phyloP scores from a whole-genome alignment of 2,113 vertebrate species.

The Martes martes region DNA sequence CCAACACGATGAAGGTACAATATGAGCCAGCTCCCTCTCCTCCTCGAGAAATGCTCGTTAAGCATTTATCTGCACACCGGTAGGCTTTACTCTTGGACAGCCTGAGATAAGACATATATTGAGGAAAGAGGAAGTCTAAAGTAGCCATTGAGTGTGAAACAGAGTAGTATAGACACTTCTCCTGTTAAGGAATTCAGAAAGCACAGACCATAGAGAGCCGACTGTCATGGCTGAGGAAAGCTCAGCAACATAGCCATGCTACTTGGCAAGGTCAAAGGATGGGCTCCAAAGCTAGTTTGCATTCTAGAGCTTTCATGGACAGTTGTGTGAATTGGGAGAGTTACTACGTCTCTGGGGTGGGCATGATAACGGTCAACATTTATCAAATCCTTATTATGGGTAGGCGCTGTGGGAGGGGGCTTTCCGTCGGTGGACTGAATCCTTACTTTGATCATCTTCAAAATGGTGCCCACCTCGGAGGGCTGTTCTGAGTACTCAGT shows the following conservation, averaged over 20 bases:
- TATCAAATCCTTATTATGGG: neutral
- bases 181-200: neutral
- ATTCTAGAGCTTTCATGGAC: neutral
- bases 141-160: neutral
- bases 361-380: neutral
- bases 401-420: neutral
- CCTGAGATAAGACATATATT: neutral
- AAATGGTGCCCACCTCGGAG: neutral
- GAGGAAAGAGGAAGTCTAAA: neutral
- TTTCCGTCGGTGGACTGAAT: neutral
- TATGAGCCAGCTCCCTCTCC: neutral
- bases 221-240: neutral
- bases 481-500: neutral
- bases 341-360: neutral
- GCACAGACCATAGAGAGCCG: accelerated
- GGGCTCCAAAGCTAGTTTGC: neutral
- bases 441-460: neutral
- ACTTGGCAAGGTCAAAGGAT: no score
- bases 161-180: neutral
- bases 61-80: neutral
- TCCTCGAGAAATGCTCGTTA: neutral
- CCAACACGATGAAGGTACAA: neutral
- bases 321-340: neutral
- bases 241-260: neutral
- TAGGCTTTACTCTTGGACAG: neutral